These are phyloP conservation scores for Aphelocoma coerulescens DNA, from an alignment of 2,113 vertebrate genomes.

Conservation along the genomic window DNA sequence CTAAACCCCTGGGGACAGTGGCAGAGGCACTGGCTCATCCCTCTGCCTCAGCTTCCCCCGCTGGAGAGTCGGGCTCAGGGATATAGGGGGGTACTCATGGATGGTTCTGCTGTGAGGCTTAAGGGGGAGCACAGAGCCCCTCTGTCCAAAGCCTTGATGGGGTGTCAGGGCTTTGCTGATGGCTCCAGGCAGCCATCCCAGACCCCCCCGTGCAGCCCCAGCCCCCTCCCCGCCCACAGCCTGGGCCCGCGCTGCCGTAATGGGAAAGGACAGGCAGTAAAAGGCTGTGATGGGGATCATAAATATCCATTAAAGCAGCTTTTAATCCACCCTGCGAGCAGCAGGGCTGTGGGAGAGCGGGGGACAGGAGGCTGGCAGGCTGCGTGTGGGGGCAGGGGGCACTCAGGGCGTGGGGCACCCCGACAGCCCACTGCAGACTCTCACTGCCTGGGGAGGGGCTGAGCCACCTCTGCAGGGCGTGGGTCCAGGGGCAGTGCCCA, in stretches of 20 bases:
- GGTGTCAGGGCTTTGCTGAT: not conserved
- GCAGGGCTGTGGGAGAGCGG: not conserved
- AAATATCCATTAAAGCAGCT: slow-evolving; percentile 57
- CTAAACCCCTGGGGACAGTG: not conserved
- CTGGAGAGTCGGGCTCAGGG: not conserved
- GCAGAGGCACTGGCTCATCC: not conserved
- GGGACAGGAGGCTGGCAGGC: not conserved
- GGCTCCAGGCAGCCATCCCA: not conserved
- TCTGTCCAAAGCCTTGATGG: not conserved
- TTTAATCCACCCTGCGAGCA: slow-evolving; percentile 19
- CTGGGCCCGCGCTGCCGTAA: not conserved
- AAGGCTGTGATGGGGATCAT: slow-evolving; percentile 38
- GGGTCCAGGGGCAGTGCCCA: not conserved
- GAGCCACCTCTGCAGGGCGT: not conserved
- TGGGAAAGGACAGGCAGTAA: slow-evolving; percentile 19
- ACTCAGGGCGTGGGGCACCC: not conserved
- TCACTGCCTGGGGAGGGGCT: not conserved
- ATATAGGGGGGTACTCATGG: rapidly evolving
- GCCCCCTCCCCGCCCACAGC: not conserved
- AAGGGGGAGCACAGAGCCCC: not conserved
- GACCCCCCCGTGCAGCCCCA: rapidly evolving
- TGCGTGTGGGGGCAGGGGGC: not conserved
- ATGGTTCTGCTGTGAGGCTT: not conserved
- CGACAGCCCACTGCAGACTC: rapidly evolving
- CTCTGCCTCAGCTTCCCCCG: not conserved